Conservation (phyloP, 2,888 invertebrate genomes). For the Stenotaenia linearis region DNA sequence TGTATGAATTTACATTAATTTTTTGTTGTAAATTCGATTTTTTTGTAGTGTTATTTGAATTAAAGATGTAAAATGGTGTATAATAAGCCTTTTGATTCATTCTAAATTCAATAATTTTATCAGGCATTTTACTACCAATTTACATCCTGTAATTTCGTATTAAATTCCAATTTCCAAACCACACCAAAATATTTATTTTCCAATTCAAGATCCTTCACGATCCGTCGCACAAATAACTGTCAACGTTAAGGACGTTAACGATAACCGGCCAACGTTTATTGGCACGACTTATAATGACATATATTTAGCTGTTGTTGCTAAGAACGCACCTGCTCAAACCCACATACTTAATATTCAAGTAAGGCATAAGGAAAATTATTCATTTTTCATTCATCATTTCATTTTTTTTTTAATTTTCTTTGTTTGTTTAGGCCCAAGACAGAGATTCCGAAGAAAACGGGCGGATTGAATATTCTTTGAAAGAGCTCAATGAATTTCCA, state of each 20-base stretch:
- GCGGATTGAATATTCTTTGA: conserved; percentile 60
- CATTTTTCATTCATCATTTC: background rate
- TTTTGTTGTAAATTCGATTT: too few relatives aligned
- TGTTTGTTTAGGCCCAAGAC: conserved; percentile 76
- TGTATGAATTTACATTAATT: too few relatives aligned
- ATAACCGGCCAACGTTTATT: conserved; percentile 76
- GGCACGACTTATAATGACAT: conserved; percentile 56
- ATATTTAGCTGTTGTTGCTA: conserved; percentile 66
- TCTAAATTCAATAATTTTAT: too few relatives aligned
- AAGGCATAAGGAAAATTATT: background rate
- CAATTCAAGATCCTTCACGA: conserved; percentile 49
- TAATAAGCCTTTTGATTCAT: too few relatives aligned
- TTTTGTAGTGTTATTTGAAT: too few relatives aligned
- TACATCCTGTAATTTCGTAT: too few relatives aligned
- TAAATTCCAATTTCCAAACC: too few relatives aligned
- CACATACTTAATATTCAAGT: background rate
- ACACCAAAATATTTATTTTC: too few relatives aligned
- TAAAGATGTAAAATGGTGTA: too few relatives aligned
- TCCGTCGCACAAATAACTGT: conserved; percentile 59
- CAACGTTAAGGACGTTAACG: conserved; percentile 79
- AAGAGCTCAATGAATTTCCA: conserved; percentile 45
- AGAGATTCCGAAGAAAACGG: conserved; percentile 78
- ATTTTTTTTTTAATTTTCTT: conserved; percentile 13
- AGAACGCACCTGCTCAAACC: conserved; percentile 59
- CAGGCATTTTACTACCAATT: too few relatives aligned